Evolutionary conservation across 2,888 invertebrate genomes (phyloP), one percentile per base, ranked within the genome.

Genomic region (Lasioglossum marginatum): DNA sequence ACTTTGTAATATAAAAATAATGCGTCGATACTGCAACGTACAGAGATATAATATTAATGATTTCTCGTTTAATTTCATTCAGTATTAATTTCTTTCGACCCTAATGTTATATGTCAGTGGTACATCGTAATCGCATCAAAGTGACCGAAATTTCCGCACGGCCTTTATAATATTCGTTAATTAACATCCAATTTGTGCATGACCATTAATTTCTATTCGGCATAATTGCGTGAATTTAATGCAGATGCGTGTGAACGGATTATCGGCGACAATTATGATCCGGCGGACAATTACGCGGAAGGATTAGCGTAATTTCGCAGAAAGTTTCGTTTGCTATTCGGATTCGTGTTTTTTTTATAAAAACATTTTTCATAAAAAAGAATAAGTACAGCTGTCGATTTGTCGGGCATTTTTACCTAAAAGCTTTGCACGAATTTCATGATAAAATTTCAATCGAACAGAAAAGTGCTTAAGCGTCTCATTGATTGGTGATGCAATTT

Each of bases 151-250:
- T 83, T 73, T 73, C 66, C 57, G 16, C 52, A 37, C 34, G 57
- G 68, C 57, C 73, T 77, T 82, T 83, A 82, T 82, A 82, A 82
- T 68, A 83, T 82, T 82, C 82, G 45, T 83, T 77, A 83, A 83
- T 82, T 83, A 81, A 66, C 76, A 43, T 27, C 19, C 57, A 37
- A 66, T 82, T 31, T 68, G 34, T 57, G 77, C 66, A 40, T 77
- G 48, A 31, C 72, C 34, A 66, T 81, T 77, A 37, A 66, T 81
- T 77, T 45, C 52, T 45, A 34, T 66, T 48, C 8, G n/a, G 40
- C 31, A 27, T 77, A 83, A 83, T 83, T 77, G 60, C 48, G 63
- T 31, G 71, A 40, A 76, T 81, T 83, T 83, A 63, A 83, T 76
- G 81, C 81, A 34, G 63, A 66, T 40, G n/a, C 72, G 60, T 60